phyloP scores from a whole-genome alignment of 1,140 invertebrate species.

The Notospermus geniculatus region DNA sequence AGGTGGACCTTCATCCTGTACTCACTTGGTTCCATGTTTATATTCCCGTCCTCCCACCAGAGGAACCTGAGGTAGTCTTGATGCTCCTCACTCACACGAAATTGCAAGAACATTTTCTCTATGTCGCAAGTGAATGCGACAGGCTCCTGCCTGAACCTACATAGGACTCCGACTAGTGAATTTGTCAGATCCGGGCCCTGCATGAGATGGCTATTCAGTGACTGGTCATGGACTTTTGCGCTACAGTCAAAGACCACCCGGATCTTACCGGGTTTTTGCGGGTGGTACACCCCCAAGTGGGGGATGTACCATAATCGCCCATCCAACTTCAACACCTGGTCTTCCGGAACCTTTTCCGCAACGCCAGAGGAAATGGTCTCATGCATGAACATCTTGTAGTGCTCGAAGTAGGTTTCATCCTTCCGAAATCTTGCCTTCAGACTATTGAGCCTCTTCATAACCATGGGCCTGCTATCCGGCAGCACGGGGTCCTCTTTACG shows the following conservation, averaged over 20 bases:
- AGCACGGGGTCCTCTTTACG: not conserved
- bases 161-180: slow-evolving; percentile 10
- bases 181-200: slow-evolving; percentile 18
- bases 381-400: slow-evolving; percentile 6
- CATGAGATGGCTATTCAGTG: slow-evolving; percentile 13
- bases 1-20: too few species aligned
- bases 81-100: not conserved
- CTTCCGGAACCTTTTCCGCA: too few species aligned
- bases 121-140: slow-evolving; percentile 10
- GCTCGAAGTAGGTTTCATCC: not conserved
- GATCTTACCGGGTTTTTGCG: slow-evolving; percentile 12
- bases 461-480: slow-evolving; percentile 12
- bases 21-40: too few species aligned
- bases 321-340: not conserved
- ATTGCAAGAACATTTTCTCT: slow-evolving; percentile 14
- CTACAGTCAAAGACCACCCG: slow-evolving; percentile 18
- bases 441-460: slow-evolving; percentile 6
- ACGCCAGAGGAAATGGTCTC: too few species aligned
- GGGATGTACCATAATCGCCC: not conserved
- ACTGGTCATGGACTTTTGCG: slow-evolving; percentile 4
- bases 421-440: slow-evolving; percentile 6
- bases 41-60: too few species aligned
- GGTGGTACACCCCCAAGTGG: slow-evolving; percentile 15
- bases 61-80: too few species aligned
- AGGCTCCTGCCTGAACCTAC: not conserved